Conservation (phyloP, 2,888 invertebrate species). For the Ornithoptera priamus region DNA sequence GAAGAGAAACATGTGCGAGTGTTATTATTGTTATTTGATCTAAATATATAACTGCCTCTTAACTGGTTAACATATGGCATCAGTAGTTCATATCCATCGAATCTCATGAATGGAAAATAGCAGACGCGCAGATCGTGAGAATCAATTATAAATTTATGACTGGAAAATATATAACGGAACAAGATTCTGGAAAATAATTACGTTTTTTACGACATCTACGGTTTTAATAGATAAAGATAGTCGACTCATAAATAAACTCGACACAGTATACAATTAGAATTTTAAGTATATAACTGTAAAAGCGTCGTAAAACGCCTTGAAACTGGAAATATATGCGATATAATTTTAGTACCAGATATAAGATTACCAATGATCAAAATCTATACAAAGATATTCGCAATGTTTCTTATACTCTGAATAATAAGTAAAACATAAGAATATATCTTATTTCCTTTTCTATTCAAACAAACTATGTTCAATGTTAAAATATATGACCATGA, state of each 20-base stretch:
- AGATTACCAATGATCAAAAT: constrained; percentile 1
- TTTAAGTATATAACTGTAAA: constrained; percentile 36
- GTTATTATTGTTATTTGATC: too few species aligned
- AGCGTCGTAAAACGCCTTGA: constrained; percentile 40
- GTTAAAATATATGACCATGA: neutral
- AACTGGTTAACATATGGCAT: too few species aligned
- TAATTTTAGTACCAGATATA: constrained; percentile 19
- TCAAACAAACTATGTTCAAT: neutral
- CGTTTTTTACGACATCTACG: constrained; percentile 31
- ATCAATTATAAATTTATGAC: neutral
- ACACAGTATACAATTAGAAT: constrained; percentile 13
- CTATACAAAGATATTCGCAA: neutral
- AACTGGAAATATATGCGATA: constrained; percentile 21
- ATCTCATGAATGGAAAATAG: too few species aligned
- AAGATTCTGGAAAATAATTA: constrained; percentile 28
- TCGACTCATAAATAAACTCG: constrained; percentile 26
- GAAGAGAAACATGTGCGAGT: too few species aligned
- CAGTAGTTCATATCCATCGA: too few species aligned
- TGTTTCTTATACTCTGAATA: neutral
- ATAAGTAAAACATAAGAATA: neutral
- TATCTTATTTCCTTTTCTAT: neutral
- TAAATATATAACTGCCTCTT: too few species aligned
- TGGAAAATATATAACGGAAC: neutral
- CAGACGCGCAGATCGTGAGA: too few species aligned
- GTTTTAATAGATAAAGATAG: constrained; percentile 36